Conservation (phyloP, 2,888 invertebrate genomes). For the Callinectes sapidus region DNA sequence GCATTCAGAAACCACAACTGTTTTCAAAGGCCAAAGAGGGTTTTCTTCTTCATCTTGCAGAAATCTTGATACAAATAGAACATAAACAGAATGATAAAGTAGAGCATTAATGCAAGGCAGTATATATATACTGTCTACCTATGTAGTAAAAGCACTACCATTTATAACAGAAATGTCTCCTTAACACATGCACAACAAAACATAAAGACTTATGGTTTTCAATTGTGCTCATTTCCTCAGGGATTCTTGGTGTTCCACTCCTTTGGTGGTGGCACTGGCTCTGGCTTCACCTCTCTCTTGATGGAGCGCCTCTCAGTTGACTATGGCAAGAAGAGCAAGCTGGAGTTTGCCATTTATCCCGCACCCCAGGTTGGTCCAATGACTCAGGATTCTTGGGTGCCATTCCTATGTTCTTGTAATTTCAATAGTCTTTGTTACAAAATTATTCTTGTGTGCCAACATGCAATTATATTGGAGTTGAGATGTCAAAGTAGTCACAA, state of each 20-base stretch:
- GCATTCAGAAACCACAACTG: too few relatives aligned
- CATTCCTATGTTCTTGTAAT: not conserved
- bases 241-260: conserved; percentile 94
- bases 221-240: conserved; percentile 72
- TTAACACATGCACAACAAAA: not conserved
- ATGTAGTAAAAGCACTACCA: not conserved
- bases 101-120: too few relatives aligned
- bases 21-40: too few relatives aligned
- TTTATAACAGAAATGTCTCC: not conserved
- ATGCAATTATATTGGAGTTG: not conserved
- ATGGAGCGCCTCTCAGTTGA: conserved; percentile 97
- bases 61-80: too few relatives aligned
- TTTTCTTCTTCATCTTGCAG: too few relatives aligned
- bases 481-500: not conserved
- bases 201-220: not conserved
- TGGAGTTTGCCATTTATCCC: conserved; percentile 97
- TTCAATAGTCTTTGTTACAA: not conserved
- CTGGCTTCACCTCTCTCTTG: conserved; percentile 94
- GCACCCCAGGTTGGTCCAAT: conserved; percentile 80
- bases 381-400: not conserved
- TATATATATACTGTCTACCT: not conserved
- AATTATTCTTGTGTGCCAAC: not conserved
- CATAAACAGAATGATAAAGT: too few relatives aligned
- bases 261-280: conserved; percentile 95
- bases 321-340: conserved; percentile 96